Base-by-base conservation (phyloP, 2,113 vertebrate species). In the Ailurus styani region DNA sequence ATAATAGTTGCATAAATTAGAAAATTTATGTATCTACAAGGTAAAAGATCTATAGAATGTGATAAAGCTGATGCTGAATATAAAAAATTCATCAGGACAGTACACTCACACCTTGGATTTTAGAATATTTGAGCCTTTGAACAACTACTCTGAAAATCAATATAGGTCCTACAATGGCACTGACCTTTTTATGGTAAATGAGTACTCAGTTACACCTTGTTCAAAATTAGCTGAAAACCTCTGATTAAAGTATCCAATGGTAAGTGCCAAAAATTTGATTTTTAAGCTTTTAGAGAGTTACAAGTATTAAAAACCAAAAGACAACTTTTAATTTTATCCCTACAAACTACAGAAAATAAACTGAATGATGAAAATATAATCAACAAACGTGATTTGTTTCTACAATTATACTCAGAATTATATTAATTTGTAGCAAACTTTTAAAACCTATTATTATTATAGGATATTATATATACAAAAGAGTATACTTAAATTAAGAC, bases 221-320 rank as follows among this genome's bases (percentile, higher is more conserved):
- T 89, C 47, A 96, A 66, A 85, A 73, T 79, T 84, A 94, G 54
- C 25, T 94, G 37, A 40, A 96, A 88, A 40, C 54, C 85, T 87
- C 62, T 91, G 54, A 84, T 94, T 72, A 52, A 96, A 88, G 47
- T 62, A 86, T 54, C 86, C 50, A 66, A 77, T 40, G 34, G 29
- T 68, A 93, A 82, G 14, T 87, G 31, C 14, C 21, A 91, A 82
- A 87, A 55, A 68, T 68, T 27, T 55, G 14, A 64, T 84, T 89
- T 94, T 83, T 54, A 75, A 62, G 37, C 15, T 97, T 93, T 90
- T 50, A 91, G 42, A 91, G 40, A 90, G 82, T 3, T 94, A 37
- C 8, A 73, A 91, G 72, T 64, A 55, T 7, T 85, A 62, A 88
- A 96, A 94, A 90, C 18, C 27, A 93, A 91, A 31, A 77, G 75